Evolutionary conservation across 2,888 invertebrate genomes (phyloP).

Genomic region (Caenorhabditis sinica): DNA sequence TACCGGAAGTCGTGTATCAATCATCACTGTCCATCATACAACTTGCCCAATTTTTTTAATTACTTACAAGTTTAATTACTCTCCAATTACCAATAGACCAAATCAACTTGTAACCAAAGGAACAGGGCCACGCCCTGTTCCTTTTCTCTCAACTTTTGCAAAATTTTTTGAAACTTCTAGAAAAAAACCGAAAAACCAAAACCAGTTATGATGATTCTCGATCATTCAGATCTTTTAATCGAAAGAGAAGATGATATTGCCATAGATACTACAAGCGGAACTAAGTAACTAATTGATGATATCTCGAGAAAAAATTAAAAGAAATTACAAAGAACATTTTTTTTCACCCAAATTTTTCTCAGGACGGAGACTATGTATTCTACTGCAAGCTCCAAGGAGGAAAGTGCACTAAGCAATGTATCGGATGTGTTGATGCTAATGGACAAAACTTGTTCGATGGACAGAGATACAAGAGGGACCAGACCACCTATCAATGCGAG

Average conservation of each 20-base stretch:
- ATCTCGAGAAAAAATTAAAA: conserved; percentile 1
- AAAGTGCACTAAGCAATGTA: conserved; percentile 77
- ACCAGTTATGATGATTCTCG: conserved; percentile 33
- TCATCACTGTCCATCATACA: no score
- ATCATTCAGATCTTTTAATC: neutral
- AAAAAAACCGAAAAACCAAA: no score
- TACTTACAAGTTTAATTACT: no score
- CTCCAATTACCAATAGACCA: no score
- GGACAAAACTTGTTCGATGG: conserved; percentile 79
- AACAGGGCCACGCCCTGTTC: conserved; percentile 6
- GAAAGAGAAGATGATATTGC: conserved; percentile 19
- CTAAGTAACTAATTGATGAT: neutral
- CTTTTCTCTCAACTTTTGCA: conserved; percentile 1
- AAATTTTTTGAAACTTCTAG: neutral
- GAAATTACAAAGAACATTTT: neutral
- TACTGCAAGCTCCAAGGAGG: conserved; percentile 80
- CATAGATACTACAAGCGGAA: conserved; percentile 3
- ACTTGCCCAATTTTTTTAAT: no score
- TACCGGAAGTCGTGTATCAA: no score
- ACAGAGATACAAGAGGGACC: conserved; percentile 76
- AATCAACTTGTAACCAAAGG: neutral
- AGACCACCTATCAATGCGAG: conserved; percentile 80
- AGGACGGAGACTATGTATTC: conserved; percentile 82
- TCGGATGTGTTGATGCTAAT: conserved; percentile 75
- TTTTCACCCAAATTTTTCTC: conserved; percentile 38